Conservation (phyloP, 2,888 invertebrate genomes). For the Busseola fusca region DNA sequence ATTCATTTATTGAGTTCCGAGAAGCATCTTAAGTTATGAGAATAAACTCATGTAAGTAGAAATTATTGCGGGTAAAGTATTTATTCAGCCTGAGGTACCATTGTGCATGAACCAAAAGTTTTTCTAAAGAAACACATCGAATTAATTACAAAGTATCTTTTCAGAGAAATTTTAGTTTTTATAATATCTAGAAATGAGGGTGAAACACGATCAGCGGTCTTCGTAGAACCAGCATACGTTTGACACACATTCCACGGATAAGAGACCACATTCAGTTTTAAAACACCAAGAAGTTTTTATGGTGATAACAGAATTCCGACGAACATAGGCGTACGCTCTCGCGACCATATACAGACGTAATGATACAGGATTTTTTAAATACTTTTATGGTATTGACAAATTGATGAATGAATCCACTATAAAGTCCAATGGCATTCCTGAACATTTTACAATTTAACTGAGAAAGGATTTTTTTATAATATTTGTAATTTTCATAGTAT, state of each 20-base stretch:
- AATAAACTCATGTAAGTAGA: slow-evolving; percentile 40
- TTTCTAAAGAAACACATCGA: slow-evolving; percentile 35
- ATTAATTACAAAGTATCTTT: slow-evolving; percentile 27
- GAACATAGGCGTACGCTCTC: slow-evolving; percentile 15
- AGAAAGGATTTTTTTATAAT: slow-evolving; percentile 1
- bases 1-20: slow-evolving; percentile 39
- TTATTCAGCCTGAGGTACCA: slow-evolving; percentile 57
- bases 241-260: slow-evolving; percentile 79
- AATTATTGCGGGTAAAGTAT: slow-evolving; percentile 26
- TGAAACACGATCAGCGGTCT: slow-evolving; percentile 58
- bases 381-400: slow-evolving; percentile 48
- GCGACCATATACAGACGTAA: slow-evolving; percentile 21
- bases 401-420: slow-evolving; percentile 47
- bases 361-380: slow-evolving; percentile 32
- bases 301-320: slow-evolving; percentile 35
- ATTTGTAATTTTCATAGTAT: slow-evolving; percentile 19
- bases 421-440: slow-evolving; percentile 19
- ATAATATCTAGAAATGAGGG: slow-evolving; percentile 31
- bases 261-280: slow-evolving; percentile 60
- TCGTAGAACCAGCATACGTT: slow-evolving; percentile 76
- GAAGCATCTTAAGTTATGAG: slow-evolving; percentile 42
- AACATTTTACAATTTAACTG: slow-evolving; percentile 22
- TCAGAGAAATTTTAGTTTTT: slow-evolving; percentile 30
- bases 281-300: slow-evolving; percentile 41
- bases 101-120: slow-evolving; percentile 18